Evolutionary conservation across 1,140 invertebrate genomes (phyloP).

Genomic region (Parapsyche elsis): DNA sequence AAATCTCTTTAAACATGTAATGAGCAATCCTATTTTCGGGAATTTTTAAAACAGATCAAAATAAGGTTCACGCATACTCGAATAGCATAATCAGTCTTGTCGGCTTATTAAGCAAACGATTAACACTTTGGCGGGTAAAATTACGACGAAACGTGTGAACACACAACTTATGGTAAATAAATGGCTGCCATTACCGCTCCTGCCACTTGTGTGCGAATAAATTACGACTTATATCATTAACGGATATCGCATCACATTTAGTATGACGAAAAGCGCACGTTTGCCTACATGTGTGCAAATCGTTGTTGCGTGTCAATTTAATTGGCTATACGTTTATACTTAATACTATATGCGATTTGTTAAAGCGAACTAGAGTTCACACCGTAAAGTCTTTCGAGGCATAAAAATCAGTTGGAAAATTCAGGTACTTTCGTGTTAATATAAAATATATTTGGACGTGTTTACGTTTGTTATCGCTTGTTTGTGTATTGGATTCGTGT

Average conservation of each 20-base stretch:
- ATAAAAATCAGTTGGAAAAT: no score
- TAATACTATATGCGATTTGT: not conserved
- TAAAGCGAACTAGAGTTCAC: no score
- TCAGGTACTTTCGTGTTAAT: no score
- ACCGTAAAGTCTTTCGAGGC: no score
- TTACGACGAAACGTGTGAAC: not conserved
- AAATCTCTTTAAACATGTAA: not conserved
- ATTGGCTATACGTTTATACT: not conserved
- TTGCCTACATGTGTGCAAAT: not conserved
- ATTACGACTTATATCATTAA: not conserved
- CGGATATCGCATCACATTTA: not conserved
- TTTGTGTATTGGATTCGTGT: no score
- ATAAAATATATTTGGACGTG: no score
- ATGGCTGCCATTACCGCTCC: not conserved
- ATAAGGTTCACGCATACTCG: not conserved
- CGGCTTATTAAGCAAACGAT: not conserved
- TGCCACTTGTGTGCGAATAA: not conserved
- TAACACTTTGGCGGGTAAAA: not conserved
- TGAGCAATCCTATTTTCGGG: not conserved
- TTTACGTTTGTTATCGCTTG: no score
- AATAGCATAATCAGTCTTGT: not conserved
- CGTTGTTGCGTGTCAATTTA: not conserved
- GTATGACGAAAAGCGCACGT: not conserved
- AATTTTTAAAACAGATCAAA: not conserved
- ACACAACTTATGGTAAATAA: not conserved